Evolutionary conservation across 2,888 invertebrate genomes (phyloP).

Genomic region (Imbricaverruca yamaguchii): DNA sequence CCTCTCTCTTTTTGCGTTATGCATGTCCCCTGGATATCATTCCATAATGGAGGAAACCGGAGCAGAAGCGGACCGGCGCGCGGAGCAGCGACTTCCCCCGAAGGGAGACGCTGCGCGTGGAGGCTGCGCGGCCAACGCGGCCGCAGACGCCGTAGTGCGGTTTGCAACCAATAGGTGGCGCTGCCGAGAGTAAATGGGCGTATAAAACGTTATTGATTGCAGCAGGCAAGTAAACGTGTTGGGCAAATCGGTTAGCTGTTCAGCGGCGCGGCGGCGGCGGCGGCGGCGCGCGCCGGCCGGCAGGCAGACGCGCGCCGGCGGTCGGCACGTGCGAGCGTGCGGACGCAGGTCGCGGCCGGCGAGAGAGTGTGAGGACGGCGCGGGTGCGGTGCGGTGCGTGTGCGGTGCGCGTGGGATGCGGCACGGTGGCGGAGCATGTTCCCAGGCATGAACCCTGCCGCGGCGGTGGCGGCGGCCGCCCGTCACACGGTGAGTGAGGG

Average conservation of each 20-base stretch:
- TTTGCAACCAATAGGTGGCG: constrained; percentile 17
- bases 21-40: constrained; percentile 18
- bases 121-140: neutral
- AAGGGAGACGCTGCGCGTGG: neutral
- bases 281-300: neutral
- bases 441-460: constrained; percentile 4
- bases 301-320: neutral
- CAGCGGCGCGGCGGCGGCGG: neutral
- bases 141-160: constrained; percentile 1
- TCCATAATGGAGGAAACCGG: neutral
- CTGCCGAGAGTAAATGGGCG: constrained; percentile 15
- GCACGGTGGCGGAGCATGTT: neutral
- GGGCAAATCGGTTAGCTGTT: constrained; percentile 22
- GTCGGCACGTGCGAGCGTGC: neutral
- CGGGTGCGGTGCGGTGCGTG: neutral
- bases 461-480: constrained; percentile 3
- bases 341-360: neutral
- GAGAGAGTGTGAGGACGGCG: neutral
- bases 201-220: constrained; percentile 20
- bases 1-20: constrained; percentile 17
- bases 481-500: neutral
- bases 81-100: neutral
- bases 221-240: constrained; percentile 19
- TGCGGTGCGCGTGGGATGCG: neutral
- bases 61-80: neutral